phyloP scores from a whole-genome alignment of 2,113 vertebrate species.

The Muntiacus muntjak region DNA sequence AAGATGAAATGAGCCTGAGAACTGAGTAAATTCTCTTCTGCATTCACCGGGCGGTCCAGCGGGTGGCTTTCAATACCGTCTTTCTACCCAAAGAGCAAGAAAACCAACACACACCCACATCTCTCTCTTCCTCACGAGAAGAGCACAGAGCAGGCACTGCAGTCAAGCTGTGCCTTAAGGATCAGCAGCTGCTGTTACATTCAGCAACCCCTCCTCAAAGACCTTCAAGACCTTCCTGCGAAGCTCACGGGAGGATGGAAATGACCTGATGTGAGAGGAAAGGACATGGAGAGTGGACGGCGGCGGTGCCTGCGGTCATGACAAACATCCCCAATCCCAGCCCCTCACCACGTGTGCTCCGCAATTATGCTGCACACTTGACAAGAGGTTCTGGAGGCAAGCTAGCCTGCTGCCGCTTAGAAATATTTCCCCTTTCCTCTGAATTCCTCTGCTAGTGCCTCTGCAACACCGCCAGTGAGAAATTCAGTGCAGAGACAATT shows the following conservation, averaged over 20 bases:
- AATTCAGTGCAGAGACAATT: background rate
- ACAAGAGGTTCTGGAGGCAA: background rate
- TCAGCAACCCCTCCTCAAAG: background rate
- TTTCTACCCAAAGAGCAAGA: background rate
- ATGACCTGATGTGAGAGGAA: background rate
- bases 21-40: background rate
- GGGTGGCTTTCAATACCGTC: background rate
- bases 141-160: background rate
- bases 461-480: background rate
- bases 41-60: fast-evolving
- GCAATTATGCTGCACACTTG: fast-evolving
- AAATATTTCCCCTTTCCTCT: background rate
- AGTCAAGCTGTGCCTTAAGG: background rate
- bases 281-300: background rate
- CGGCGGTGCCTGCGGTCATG: background rate
- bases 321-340: fast-evolving
- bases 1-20: background rate
- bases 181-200: background rate
- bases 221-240: background rate
- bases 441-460: background rate
- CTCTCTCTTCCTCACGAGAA: background rate
- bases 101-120: background rate
- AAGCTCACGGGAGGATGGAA: background rate
- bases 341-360: fast-evolving
- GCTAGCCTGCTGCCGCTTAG: background rate